Evolutionary conservation across 2,888 invertebrate genomes (phyloP), one percentile per base, ranked within the genome.

Genomic region (Hydraecia micacea): DNA sequence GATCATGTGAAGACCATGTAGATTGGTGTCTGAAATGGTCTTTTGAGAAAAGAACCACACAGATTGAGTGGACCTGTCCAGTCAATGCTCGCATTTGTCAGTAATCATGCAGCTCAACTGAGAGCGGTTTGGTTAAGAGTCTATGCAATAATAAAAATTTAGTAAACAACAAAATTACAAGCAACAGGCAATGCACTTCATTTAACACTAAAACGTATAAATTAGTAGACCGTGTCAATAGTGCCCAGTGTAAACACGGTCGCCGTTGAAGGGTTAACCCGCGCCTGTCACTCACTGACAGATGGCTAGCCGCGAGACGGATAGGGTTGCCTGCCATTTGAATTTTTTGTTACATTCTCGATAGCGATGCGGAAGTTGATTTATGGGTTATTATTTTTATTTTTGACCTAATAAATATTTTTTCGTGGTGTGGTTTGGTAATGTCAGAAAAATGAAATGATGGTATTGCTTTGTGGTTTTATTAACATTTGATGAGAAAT

Each of bases 271-370:
- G 89, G 88, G 88, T 86, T 89, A 86, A 87, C 88, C 80, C 87
- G 87, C 88, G 89, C 79, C 91, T 87, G 90, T 89, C 90, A 88
- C 85, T 92, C 88, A 90, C 88, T 92, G 94, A 93, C 94, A 94
- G 94, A 93, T 94, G 94, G 93, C 91, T 71, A 63, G 88, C 86
- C 81, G 77, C 86, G 65, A 70, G 75, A 71, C 67, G 25, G 21
- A 66, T 89, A 94, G 94, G 94, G 94, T 82, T 93, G 90, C n/a
- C 86, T 75, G 85, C 70, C 81, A 81, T 76, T 81, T 67, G 21
- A 75, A 79, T 86, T 88, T 88, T 88, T 88, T 88, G 78, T 88
- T 69, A 49, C 65, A 75, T 72, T 79, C 66, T 75, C 36, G 46
- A 65, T 65, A 42, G 58, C 42, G 63, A 81, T 83, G 78, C 90